Percentiles rank a stretch among this genome's conserved stretches.
Conservation (phyloP, 2,797 vertebrate species). For the Myoxocephalus aenaeus region DNA sequence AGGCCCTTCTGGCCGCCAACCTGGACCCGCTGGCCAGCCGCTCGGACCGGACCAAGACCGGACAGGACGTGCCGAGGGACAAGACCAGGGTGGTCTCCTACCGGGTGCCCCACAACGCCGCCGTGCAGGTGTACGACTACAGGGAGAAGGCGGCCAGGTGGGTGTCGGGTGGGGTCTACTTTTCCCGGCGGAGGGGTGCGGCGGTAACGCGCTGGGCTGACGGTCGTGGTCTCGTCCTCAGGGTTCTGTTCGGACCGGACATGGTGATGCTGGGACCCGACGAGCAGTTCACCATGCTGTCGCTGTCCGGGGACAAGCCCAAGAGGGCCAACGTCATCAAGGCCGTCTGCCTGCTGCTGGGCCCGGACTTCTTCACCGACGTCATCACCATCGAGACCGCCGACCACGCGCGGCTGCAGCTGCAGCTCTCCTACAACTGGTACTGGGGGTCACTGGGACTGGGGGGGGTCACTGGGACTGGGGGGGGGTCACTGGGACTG, state of each 20-base stretch:
- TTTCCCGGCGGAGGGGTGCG: accelerated
- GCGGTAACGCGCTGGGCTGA: background rate
- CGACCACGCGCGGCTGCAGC: slow-evolving; percentile 92
- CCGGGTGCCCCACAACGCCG: slow-evolving; percentile 91
- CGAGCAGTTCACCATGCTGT: slow-evolving; percentile 93
- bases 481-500: too few relatives aligned
- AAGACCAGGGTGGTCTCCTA: slow-evolving; percentile 87
- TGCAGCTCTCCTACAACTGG: slow-evolving; percentile 96
- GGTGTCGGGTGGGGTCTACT: background rate
- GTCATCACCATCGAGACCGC: slow-evolving; percentile 93
- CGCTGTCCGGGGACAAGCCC: slow-evolving; percentile 90
- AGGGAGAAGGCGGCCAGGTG: slow-evolving; percentile 90
- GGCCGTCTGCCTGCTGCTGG: slow-evolving; percentile 90
- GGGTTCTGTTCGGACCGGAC: slow-evolving; percentile 93
- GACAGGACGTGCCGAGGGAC: accelerated
- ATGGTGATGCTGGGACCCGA: slow-evolving; percentile 92
- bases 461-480: slow-evolving; percentile 89
- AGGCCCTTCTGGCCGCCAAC: slow-evolving; percentile 79
- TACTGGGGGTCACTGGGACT: slow-evolving; percentile 46
- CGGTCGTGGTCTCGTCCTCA: slow-evolving; percentile 50
- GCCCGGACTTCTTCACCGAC: slow-evolving; percentile 93
- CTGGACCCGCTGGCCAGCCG: slow-evolving; percentile 87
- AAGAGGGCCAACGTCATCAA: slow-evolving; percentile 90
- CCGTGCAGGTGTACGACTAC: slow-evolving; percentile 96
- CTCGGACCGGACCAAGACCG: slow-evolving; percentile 41